Conservation (phyloP, 2,888 invertebrate genomes). For the Anarsia innoxiella region DNA sequence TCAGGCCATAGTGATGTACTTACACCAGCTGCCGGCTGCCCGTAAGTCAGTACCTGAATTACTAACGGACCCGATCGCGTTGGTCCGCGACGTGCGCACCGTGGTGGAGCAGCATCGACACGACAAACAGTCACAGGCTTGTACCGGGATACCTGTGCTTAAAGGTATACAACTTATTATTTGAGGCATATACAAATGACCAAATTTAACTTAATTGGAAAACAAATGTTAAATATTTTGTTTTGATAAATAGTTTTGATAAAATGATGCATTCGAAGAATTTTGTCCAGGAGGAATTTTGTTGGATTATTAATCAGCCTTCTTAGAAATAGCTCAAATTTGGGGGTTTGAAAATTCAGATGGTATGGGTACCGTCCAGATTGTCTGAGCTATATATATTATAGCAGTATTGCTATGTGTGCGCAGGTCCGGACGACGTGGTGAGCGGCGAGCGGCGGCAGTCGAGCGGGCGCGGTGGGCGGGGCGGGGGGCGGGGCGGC, state of each 20-base stretch:
- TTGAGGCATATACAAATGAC: too few relatives aligned
- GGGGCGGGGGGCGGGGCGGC: conserved; percentile 42
- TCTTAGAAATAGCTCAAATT: too few relatives aligned
- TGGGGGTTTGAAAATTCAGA: too few relatives aligned
- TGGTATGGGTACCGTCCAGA: too few relatives aligned
- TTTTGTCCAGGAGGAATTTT: too few relatives aligned
- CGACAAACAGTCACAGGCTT: conserved; percentile 87
- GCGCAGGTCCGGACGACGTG: conserved; percentile 59
- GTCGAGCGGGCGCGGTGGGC: conserved; percentile 55
- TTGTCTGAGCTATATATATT: too few relatives aligned
- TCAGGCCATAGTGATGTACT: conserved; percentile 91
- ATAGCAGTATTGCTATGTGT: neutral
- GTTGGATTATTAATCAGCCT: too few relatives aligned
- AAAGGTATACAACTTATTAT: too few relatives aligned
- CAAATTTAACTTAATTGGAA: too few relatives aligned
- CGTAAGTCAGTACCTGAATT: conserved; percentile 95
- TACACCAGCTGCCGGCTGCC: conserved; percentile 90
- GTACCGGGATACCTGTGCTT: conserved; percentile 88
- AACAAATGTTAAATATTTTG: too few relatives aligned
- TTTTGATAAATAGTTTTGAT: too few relatives aligned
- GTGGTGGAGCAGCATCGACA: conserved; percentile 91
- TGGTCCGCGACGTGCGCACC: conserved; percentile 92
- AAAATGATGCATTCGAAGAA: too few relatives aligned
- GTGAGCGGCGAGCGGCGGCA: conserved; percentile 45
- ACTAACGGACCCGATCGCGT: conserved; percentile 89